Conservation (phyloP, 1,140 invertebrate genomes). For the Lucilia sericata region DNA sequence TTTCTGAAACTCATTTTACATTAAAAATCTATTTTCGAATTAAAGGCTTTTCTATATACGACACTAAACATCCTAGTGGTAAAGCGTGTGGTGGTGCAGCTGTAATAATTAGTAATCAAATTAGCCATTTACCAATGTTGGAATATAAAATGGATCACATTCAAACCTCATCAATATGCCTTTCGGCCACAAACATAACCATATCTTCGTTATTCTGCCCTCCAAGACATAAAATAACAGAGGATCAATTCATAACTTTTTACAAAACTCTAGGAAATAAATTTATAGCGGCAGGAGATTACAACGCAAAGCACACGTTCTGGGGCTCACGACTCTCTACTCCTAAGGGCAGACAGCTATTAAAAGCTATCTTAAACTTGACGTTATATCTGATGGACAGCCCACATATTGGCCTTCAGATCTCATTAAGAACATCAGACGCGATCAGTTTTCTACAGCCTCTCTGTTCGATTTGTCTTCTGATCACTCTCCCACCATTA, state of each 20-base stretch:
- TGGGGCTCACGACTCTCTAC: neutral
- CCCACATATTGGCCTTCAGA: neutral
- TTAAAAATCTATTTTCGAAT: neutral
- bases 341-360: neutral
- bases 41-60: neutral
- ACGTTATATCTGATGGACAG: neutral
- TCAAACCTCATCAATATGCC: neutral
- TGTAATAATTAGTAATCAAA: neutral
- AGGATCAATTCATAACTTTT: neutral
- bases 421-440: neutral
- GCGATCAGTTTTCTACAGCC: neutral
- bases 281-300: neutral
- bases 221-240: neutral
- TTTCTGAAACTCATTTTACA: no score
- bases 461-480: neutral
- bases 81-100: neutral
- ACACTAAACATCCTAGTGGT: neutral
- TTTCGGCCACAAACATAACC: neutral
- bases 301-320: neutral
- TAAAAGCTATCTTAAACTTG: neutral
- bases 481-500: neutral
- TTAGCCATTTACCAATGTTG: neutral
- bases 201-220: neutral
- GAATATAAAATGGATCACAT: neutral
- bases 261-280: neutral